Evolutionary conservation across 2,888 invertebrate species (phyloP), one percentile per base, ranked within the genome.

Genomic region (Macrophya alboannulata): DNA sequence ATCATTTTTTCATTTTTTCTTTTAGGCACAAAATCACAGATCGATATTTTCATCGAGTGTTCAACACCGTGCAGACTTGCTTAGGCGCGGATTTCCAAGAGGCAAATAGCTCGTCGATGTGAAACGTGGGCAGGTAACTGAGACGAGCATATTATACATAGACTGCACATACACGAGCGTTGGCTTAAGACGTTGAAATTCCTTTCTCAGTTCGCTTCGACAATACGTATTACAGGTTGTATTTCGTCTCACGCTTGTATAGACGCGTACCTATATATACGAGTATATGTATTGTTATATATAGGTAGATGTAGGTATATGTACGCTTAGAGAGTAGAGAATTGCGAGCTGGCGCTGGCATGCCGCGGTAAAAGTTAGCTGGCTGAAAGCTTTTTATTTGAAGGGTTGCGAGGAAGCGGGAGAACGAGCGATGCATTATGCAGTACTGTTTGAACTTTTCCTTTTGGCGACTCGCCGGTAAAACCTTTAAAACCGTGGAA

Each of bases 391-490:
- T 90, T 92, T 92, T 91, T 91, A 91, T 91, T 89, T 89, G 89
- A 91, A 89, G 90, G 88, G 90, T 87, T 88, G 88, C 84, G 86
- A 87, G 85, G 86, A 87, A 86, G 85, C 87, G 88, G 85, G 86
- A 85, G 88, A 88, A 79, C 87, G 86, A 86, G 89, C 89, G 89
- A 90, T 91, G 92, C 92, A 92, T 92, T 92, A 92, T 92, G 92
- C 91, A 92, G 87, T 88, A 87, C 89, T 90, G 92, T 92, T 92
- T 92, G 92, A 92, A 92, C 92, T 92, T 89, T 88, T 90, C 89
- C 88, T 90, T 89, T 88, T 71, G 45, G 83, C 83, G 68, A 87
- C 88, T 87, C 87, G 87, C 87, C 88, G 87, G 87, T 89, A 71
- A 83, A 83, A 83, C 83, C 83, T 83, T 83, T 83, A 68, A 31